Evolutionary conservation across 2,113 vertebrate species (phyloP), one percentile per base, ranked within the genome.

Genomic region (Parotia lawesii): DNA sequence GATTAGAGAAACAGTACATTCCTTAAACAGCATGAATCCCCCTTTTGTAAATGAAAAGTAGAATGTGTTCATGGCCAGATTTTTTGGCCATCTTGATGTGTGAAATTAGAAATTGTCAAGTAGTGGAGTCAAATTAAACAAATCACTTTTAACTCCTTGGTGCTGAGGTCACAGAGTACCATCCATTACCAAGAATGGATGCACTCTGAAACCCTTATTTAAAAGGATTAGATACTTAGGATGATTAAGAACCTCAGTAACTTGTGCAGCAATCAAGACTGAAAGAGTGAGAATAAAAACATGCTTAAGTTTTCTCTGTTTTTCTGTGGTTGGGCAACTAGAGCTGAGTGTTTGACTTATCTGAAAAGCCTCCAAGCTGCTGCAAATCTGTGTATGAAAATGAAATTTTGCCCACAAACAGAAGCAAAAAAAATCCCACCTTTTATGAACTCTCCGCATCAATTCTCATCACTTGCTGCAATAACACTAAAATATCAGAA

Each of bases 1-100:
- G 62, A 94, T 96, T 94, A 96, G 66, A 89, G 89, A 90, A 97
- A 90, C 33, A 56, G 38, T 67, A 33, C 76, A 80, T 96, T 93
- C 75, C 76, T 72, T 75, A 74, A 91, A 57, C 62, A 88, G 72
- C 57, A 72, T 80, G 86, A 92, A 90, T 88, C 33, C 10, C 45
- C 25, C 67, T 90, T 93, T 65, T 92, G 69, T 94, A 79, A 78
- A 76, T 76, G 45, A 64, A 87, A 58, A 92, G 40, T 90, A 40
- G 6, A 57, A 73, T 27, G 58, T 89, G 17, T 53, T 80, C 66
- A 9, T 89, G 79, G 54, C 16, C 44, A 73, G 48, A 67, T 85
- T 80, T 91, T 96, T 91, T 94, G 17, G 77, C 75, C 44, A 56
- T 90, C 84, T 74, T 3, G 4, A 48, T 74, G 45, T 91, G 70